phyloP scores from a whole-genome alignment of 2,888 invertebrate species.

The Incurvaria masculella region DNA sequence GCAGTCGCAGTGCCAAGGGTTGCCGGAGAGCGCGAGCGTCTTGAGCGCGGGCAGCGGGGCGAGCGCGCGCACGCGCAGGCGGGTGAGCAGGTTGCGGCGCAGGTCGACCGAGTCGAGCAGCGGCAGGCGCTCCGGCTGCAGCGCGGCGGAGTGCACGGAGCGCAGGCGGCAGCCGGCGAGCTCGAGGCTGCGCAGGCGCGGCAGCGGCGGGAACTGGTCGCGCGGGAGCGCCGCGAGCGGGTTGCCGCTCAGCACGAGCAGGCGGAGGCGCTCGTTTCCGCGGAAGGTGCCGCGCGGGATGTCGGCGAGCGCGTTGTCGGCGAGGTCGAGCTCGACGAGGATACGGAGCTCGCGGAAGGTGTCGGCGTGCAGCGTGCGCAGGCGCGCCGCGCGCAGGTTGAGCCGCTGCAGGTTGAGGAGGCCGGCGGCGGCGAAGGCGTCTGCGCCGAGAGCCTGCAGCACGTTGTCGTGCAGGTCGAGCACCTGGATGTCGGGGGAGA shows the following conservation, averaged over 20 bases:
- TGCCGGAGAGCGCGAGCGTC: conserved; percentile 76
- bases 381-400: conserved; percentile 71
- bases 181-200: conserved; percentile 76
- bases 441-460: conserved; percentile 69
- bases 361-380: conserved; percentile 74
- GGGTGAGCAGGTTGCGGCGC: conserved; percentile 74
- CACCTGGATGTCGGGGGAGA: conserved; percentile 59
- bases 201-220: conserved; percentile 78
- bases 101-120: conserved; percentile 75
- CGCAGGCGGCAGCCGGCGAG: conserved; percentile 76
- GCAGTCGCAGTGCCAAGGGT: conserved; percentile 91
- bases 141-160: conserved; percentile 71
- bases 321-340: conserved; percentile 82
- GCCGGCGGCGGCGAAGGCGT: conserved; percentile 75
- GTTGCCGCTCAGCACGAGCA: conserved; percentile 78
- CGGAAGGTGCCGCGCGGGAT: conserved; percentile 77
- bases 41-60: conserved; percentile 74
- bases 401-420: conserved; percentile 82
- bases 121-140: conserved; percentile 61
- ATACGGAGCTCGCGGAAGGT: conserved; percentile 86
- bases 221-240: conserved; percentile 69
- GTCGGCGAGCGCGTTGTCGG: conserved; percentile 72
- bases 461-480: conserved; percentile 81
- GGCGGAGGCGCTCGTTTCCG: conserved; percentile 78
- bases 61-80: conserved; percentile 56